Percentiles rank a stretch among this genome's conserved stretches.
Evolutionary conservation across 2,888 invertebrate genomes (phyloP).

Genomic region (Dynastes grantii): DNA sequence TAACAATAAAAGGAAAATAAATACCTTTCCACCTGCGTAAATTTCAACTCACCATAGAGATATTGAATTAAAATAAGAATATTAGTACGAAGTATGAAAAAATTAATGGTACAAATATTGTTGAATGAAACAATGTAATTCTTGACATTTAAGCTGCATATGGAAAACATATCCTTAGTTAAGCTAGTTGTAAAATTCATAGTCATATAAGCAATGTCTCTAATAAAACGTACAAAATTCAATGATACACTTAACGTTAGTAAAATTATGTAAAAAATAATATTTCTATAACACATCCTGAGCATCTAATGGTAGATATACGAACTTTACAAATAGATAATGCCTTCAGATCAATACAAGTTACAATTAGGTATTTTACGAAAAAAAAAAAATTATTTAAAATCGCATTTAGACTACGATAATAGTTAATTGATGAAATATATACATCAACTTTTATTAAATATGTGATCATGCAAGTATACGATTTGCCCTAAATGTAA

Average conservation of each 20-base stretch:
- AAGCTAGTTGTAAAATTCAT: neutral
- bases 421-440: constrained; percentile 6
- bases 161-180: too few species aligned
- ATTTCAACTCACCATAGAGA: constrained; percentile 7
- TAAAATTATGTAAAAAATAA: constrained; percentile 9
- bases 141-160: too few species aligned
- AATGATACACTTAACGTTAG: neutral
- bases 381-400: constrained; percentile 4
- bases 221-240: neutral
- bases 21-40: neutral
- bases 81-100: neutral
- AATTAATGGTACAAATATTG: neutral
- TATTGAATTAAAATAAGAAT: neutral
- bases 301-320: constrained; percentile 29
- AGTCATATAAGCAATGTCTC: neutral
- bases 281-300: constrained; percentile 34
- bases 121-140: too few species aligned
- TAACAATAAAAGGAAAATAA: neutral
- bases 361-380: neutral
- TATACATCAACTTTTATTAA: constrained; percentile 5
- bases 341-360: constrained; percentile 36
- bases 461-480: neutral
- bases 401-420: neutral
- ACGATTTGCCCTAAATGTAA: neutral
- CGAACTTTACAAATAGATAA: constrained; percentile 23